phyloP scores from a whole-genome alignment of 2,113 vertebrate species.

The Lichenostomus cassidix region DNA sequence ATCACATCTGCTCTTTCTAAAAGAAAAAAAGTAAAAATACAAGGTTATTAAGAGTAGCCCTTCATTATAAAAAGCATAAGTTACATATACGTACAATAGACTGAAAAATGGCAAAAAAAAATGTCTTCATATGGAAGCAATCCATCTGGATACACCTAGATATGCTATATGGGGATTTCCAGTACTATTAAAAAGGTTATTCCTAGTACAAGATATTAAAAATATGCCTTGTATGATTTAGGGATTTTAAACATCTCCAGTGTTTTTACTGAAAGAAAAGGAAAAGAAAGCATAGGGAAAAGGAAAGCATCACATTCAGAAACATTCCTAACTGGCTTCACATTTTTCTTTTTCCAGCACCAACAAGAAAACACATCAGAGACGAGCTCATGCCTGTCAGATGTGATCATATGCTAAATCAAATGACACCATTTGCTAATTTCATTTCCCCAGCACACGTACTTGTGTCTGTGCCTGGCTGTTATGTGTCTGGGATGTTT shows the following conservation, averaged over 20 bases:
- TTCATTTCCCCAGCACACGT: neutral
- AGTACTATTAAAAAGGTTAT: slow-evolving; percentile 68
- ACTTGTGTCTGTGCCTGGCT: neutral
- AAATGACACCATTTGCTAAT: slow-evolving; percentile 20
- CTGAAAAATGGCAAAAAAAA: slow-evolving; percentile 63
- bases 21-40: slow-evolving; percentile 48
- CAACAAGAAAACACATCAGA: neutral
- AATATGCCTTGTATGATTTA: slow-evolving; percentile 57
- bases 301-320: neutral
- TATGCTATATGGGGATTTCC: slow-evolving; percentile 46
- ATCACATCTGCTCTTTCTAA: slow-evolving; percentile 67
- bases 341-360: neutral
- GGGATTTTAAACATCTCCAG: slow-evolving; percentile 41
- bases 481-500: neutral
- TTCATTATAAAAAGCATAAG: slow-evolving; percentile 64
- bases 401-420: slow-evolving; percentile 3
- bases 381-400: neutral
- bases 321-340: neutral
- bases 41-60: slow-evolving; percentile 62
- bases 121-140: slow-evolving; percentile 70
- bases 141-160: slow-evolving; percentile 67
- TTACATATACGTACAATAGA: neutral
- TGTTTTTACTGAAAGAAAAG: slow-evolving; percentile 10
- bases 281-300: neutral
- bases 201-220: slow-evolving; percentile 67